phyloP scores from a whole-genome alignment of 2,888 invertebrate genomes.

The Ormia ochracea region DNA sequence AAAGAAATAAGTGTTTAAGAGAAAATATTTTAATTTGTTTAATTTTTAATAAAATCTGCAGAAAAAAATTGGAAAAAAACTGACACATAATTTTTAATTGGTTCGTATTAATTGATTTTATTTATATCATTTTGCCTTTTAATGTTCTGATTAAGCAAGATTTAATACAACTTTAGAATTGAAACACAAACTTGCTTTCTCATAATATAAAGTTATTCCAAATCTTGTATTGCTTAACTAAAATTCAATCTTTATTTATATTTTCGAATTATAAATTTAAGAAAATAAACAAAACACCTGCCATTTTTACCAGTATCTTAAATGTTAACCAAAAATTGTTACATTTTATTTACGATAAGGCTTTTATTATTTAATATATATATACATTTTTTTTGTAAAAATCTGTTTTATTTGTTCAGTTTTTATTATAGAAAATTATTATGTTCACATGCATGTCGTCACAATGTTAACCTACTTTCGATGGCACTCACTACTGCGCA shows the following conservation, averaged over 20 bases:
- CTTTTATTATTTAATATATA: constrained; percentile 31
- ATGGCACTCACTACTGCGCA: constrained; percentile 18
- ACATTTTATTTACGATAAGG: constrained; percentile 33
- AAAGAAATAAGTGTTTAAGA: too few relatives aligned
- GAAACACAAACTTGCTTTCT: constrained; percentile 1
- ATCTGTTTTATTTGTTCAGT: constrained; percentile 11
- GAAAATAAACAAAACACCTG: constrained; percentile 16
- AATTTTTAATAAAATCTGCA: too few relatives aligned
- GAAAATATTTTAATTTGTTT: too few relatives aligned
- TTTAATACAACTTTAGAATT: not conserved
- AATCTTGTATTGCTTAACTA: not conserved
- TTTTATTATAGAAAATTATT: constrained; percentile 37
- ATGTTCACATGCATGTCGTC: constrained; percentile 57
- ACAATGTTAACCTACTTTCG: constrained; percentile 56
- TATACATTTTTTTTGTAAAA: constrained; percentile 5
- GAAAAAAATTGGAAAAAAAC: too few relatives aligned
- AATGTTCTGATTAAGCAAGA: not conserved
- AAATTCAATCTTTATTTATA: not conserved
- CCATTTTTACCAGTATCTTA: constrained; percentile 18
- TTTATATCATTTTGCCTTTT: not conserved
- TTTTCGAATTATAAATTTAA: not conserved
- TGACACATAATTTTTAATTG: too few relatives aligned
- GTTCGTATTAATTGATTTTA: too few relatives aligned
- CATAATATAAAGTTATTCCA: not conserved
- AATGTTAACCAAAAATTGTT: constrained; percentile 25